A percentile compares a stretch with the other conserved stretches of the same genome.
Evolutionary conservation across 2,113 vertebrate species (phyloP).

Genomic region (Spea multiplicata): DNA sequence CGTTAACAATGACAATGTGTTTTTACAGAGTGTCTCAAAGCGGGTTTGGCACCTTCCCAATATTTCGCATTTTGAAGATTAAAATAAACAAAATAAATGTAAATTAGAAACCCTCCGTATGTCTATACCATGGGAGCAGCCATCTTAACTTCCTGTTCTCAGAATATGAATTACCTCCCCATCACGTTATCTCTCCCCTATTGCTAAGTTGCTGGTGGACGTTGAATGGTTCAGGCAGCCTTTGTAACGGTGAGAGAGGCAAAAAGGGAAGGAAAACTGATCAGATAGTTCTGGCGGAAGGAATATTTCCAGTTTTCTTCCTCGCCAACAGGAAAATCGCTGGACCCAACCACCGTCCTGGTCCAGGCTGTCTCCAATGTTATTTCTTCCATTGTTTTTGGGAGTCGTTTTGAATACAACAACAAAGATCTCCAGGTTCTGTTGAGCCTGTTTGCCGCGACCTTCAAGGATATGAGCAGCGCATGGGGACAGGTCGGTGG

Average conservation of each 20-base stretch:
- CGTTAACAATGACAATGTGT: background rate
- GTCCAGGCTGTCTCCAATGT: background rate
- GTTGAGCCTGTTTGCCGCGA: background rate
- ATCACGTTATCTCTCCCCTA: too few species aligned
- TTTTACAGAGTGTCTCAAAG: background rate
- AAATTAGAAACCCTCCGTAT: too few species aligned
- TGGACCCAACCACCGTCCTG: background rate
- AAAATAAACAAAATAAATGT: background rate
- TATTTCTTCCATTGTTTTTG: background rate
- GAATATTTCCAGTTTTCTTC: background rate
- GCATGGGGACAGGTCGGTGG: background rate
- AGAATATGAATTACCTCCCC: too few species aligned
- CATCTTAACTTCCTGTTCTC: too few species aligned
- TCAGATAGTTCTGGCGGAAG: background rate
- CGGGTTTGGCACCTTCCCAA: background rate
- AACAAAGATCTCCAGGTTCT: background rate
- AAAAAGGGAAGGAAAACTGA: background rate
- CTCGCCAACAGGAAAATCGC: background rate
- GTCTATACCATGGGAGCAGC: too few species aligned
- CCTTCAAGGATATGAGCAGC: background rate
- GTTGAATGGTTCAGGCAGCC: too few species aligned
- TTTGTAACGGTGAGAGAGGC: background rate
- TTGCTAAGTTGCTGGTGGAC: too few species aligned
- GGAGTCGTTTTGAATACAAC: constrained; percentile 5
- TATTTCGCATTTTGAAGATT: background rate